phyloP scores from a whole-genome alignment of 2,113 vertebrate species.

The Xiphias gladius region DNA sequence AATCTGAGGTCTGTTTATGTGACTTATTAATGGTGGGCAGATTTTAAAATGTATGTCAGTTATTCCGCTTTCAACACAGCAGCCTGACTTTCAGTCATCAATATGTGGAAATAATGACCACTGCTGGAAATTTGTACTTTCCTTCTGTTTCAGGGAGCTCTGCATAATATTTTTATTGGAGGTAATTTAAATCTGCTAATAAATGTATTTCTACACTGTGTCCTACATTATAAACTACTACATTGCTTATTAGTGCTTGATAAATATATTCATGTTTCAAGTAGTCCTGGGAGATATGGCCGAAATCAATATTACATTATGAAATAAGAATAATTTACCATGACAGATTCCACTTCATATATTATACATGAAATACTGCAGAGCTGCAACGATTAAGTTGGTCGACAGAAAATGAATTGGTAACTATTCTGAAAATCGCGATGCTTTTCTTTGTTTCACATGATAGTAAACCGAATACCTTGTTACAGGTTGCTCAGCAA shows the following conservation, averaged over 20 bases:
- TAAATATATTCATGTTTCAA: not conserved
- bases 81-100: not conserved
- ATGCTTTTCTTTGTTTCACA: no score
- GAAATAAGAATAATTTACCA: no score
- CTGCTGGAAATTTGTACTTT: not conserved
- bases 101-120: not conserved
- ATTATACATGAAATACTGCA: not conserved
- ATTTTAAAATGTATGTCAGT: no score
- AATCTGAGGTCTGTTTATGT: no score
- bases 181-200: conserved; percentile 28
- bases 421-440: no score
- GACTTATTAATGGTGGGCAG: no score
- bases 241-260: not conserved
- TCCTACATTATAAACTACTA: not conserved
- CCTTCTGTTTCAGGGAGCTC: not conserved
- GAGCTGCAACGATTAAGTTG: not conserved
- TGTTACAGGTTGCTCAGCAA: no score
- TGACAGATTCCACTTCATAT: no score
- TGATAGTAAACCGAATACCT: no score
- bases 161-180: not conserved
- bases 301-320: not conserved
- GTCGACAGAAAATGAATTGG: no score
- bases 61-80: no score
- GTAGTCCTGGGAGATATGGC: no score
- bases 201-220: conserved; percentile 21